These are phyloP conservation scores for Stichopus horrens DNA, from an alignment of 53 echinoderm and acorn worm genomes.

Conservation along the genomic window DNA sequence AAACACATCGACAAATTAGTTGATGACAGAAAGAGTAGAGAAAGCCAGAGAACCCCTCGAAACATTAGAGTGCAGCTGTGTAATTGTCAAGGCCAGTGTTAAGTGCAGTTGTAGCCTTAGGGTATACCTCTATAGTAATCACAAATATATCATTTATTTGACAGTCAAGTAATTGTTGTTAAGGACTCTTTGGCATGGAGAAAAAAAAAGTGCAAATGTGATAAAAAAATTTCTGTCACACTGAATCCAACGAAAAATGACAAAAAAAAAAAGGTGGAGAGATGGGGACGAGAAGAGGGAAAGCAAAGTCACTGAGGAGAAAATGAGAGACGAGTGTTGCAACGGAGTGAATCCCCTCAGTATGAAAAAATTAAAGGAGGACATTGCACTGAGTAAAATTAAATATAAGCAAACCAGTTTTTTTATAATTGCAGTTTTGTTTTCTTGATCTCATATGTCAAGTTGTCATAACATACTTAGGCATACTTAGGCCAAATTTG, in stretches of 20 bases:
- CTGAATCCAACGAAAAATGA: neutral
- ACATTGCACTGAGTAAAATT: too few relatives aligned
- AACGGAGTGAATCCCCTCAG: too few relatives aligned
- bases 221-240: neutral
- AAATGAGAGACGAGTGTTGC: too few relatives aligned
- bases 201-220: neutral
- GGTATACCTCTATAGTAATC: neutral
- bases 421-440: too few relatives aligned
- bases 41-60: neutral
- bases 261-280: neutral
- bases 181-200: neutral
- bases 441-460: too few relatives aligned
- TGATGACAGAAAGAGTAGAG: neutral
- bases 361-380: too few relatives aligned
- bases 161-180: neutral
- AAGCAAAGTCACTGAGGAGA: too few relatives aligned
- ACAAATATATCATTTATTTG: slow-evolving; percentile 10
- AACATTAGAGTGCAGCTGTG: neutral
- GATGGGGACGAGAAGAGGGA: too few relatives aligned
- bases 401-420: too few relatives aligned
- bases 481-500: too few relatives aligned
- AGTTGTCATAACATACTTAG: too few relatives aligned
- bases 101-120: slow-evolving; percentile 1
- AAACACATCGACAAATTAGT: neutral
- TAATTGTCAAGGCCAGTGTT: neutral